Evolutionary conservation across 2,797 vertebrate species (phyloP).

Genomic region (Spinibarbus caldwelli): DNA sequence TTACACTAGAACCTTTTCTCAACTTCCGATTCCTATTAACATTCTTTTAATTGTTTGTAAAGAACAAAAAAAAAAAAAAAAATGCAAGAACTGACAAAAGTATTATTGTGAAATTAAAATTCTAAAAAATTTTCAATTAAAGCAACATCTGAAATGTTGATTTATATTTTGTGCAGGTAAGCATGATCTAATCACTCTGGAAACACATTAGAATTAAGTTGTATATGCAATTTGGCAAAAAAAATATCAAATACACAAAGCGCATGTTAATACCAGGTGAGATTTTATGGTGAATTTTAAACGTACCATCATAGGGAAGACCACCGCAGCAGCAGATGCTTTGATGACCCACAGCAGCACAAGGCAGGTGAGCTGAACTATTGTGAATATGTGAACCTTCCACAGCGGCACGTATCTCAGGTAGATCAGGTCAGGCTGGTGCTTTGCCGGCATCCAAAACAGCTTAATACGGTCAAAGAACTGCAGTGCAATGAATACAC

Average conservation of each 20-base stretch:
- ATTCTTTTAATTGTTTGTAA: not conserved
- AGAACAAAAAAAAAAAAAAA: not conserved
- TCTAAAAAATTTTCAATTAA: too few species aligned
- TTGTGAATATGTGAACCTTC: conserved; percentile 95
- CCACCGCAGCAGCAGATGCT: conserved; percentile 86
- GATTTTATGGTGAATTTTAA: not conserved
- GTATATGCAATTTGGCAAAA: not conserved
- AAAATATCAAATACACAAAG: not conserved
- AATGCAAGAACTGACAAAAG: not conserved
- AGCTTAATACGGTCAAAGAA: conserved; percentile 94
- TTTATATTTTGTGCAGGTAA: too few species aligned
- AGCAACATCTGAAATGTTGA: too few species aligned
- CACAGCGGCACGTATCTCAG: conserved; percentile 94
- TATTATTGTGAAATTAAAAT: not conserved
- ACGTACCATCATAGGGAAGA: conserved; percentile 97
- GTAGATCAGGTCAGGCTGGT: conserved; percentile 95
- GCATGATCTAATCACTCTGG: too few species aligned
- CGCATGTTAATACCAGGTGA: not conserved
- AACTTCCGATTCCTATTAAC: not conserved
- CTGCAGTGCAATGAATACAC: conserved; percentile 68
- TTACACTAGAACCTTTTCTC: not conserved
- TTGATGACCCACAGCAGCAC: conserved; percentile 93
- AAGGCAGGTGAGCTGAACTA: conserved; percentile 90
- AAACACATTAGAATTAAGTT: not conserved
- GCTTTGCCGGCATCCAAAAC: conserved; percentile 94